Conservation (phyloP, 53 echinoderm and acorn worm species). For the Mesocentrotus franciscanus region DNA sequence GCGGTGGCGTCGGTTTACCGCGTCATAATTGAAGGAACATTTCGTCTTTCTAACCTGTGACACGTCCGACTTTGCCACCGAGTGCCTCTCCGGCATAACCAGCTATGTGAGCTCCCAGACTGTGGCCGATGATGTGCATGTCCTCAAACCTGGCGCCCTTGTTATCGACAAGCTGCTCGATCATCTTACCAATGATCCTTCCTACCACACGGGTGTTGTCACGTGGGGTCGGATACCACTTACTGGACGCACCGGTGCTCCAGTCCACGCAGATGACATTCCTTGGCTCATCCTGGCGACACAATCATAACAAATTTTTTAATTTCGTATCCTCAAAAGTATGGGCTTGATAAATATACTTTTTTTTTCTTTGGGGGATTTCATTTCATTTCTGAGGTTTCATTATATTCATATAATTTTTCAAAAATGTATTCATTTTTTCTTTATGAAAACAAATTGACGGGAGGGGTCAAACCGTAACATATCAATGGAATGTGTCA, state of each 20-base stretch:
- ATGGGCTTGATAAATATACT: no score
- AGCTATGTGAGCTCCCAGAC: constrained; percentile 84
- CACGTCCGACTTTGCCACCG: not conserved
- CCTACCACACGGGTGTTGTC: constrained; percentile 18
- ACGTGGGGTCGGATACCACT: not conserved
- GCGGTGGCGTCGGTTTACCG: no score
- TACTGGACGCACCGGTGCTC: not conserved
- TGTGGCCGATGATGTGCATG: constrained; percentile 84
- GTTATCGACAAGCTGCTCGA: not conserved
- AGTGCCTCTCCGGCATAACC: constrained; percentile 80
- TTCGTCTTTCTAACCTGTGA: not conserved
- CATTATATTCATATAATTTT: no score
- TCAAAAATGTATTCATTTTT: no score
- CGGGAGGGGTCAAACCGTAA: no score
- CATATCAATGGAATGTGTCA: no score
- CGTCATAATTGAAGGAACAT: no score
- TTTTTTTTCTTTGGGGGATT: no score
- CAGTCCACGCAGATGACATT: constrained; percentile 2
- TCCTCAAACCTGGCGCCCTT: constrained; percentile 52
- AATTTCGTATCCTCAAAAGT: no score
- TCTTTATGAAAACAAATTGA: no score
- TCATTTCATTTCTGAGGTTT: no score
- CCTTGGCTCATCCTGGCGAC: not conserved
- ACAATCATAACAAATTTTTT: not conserved
- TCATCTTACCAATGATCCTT: not conserved